Percentiles rank a stretch among this genome's conserved stretches.
These are phyloP conservation scores for Donacobius atricapilla DNA, from an alignment of 2,113 vertebrate genomes.

Conservation along the genomic window DNA sequence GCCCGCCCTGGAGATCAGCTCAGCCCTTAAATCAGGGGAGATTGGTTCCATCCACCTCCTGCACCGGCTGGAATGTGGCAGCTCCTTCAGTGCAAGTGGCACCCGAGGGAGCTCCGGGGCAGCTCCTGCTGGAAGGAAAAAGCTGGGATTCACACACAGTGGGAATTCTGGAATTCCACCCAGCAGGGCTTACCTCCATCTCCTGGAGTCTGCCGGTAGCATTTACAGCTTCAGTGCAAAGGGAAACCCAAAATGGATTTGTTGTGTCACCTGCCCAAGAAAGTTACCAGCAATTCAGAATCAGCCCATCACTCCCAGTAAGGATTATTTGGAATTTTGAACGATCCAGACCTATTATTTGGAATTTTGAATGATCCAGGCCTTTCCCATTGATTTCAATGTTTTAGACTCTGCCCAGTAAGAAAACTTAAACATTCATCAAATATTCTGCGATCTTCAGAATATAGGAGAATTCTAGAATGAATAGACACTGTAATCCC, in stretches of 20 bases:
- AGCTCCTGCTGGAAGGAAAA: not conserved
- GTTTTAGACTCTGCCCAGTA: not conserved
- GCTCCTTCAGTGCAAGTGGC: not conserved
- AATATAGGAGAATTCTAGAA: not conserved
- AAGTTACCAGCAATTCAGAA: not conserved
- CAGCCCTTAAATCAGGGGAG: not conserved
- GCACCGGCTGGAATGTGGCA: not conserved
- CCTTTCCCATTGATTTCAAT: not conserved
- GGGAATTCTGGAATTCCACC: not conserved
- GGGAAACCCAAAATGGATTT: not conserved
- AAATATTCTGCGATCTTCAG: not conserved
- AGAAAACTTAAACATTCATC: not conserved
- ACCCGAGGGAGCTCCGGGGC: not conserved
- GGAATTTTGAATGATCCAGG: not conserved
- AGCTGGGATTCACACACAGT: not conserved
- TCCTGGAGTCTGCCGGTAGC: not conserved
- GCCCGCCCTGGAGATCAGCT: not conserved
- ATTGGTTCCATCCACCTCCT: not conserved
- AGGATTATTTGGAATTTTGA: not conserved
- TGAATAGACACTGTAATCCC: not conserved
- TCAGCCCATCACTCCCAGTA: not conserved
- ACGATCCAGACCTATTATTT: not conserved
- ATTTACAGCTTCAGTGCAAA: not conserved
- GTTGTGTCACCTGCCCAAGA: not conserved
- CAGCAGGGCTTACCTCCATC: not conserved